Base-by-base conservation (phyloP, 1,140 invertebrate species). In the Aphaenogaster rudis region DNA sequence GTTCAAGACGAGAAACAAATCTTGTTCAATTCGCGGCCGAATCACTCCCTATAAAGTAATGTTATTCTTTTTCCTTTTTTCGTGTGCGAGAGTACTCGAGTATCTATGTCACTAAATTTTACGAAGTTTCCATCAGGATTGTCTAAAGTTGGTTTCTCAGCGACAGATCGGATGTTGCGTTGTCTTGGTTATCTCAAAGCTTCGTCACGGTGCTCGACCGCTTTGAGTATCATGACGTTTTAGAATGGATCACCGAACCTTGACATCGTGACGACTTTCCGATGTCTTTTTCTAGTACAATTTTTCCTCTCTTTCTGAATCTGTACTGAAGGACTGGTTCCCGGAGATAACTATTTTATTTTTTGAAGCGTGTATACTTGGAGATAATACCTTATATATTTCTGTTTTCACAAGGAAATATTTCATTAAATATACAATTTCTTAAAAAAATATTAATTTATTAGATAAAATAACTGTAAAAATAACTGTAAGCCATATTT, bases 81-180 rank as follows among this genome's bases (percentile, higher is more conserved):
- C 15, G 3, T 21, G 13, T 3, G 15, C 15, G 6, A 81, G 17
- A 69, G 11, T 33, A 61, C 28, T 72, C 42, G 13, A 42, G 48
- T 79, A 39, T 50, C 21, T 69, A 33, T 61, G 39, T 74, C 42
- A 74, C 17, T 82, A 82, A 74, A 82, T 82, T 42, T 82, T 48
- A 15, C 11, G 9, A 82, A 59, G 79, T 72, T 59, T 48, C 11
- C 9, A 42, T 39, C 36, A n/a, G 21, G 17, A 82, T 52, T n/a
- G 42, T 74, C 42, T 28, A n/a, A 48, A 82, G 67, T 82, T 74
- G 39, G 45, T 81, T 72, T 81, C 66, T 57, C 39, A 11, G 15
- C n/a, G 28, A 82, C 54, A 74, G 42, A 82, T 74, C 1, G 33
- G 21, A 74, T 48, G 39, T 59, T 69, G 28, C 36, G 52, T 71